Percentiles rank a stretch among this genome's conserved stretches.
These are phyloP conservation scores for Papilio polytes DNA, from an alignment of 1,140 invertebrate species.

Conservation along the genomic window DNA sequence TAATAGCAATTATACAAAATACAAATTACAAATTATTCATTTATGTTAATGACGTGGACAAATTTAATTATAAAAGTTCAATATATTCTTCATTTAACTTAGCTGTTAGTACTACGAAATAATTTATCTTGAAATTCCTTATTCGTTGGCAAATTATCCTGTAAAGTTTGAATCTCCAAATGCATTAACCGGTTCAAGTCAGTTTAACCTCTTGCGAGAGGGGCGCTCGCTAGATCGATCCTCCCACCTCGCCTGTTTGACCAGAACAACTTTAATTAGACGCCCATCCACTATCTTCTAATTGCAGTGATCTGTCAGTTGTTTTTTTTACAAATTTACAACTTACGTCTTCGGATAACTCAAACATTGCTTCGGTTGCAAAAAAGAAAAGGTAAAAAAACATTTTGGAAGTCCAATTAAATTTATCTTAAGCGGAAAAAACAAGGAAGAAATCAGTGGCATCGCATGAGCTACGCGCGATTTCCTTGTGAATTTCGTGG, in stretches of 20 bases:
- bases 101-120: background rate
- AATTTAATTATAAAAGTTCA: no score
- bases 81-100: no score
- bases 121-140: background rate
- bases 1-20: no score
- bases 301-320: background rate
- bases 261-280: conserved; percentile 30
- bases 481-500: conserved; percentile 52
- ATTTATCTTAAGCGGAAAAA: conserved; percentile 45
- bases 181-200: background rate
- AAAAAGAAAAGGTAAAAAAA: background rate
- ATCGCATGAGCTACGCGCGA: conserved; percentile 45
- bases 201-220: conserved; percentile 4
- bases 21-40: no score
- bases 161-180: background rate
- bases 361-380: no score
- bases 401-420: conserved; percentile 12
- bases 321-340: no score
- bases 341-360: no score
- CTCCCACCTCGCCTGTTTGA: background rate
- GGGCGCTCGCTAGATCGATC: background rate
- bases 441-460: conserved; percentile 12
- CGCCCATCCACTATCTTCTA: background rate
- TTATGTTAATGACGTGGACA: no score
- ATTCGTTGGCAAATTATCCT: background rate